These are phyloP conservation scores for Hypsopygia costalis DNA, from an alignment of 2,888 invertebrate species.

Conservation along the genomic window DNA sequence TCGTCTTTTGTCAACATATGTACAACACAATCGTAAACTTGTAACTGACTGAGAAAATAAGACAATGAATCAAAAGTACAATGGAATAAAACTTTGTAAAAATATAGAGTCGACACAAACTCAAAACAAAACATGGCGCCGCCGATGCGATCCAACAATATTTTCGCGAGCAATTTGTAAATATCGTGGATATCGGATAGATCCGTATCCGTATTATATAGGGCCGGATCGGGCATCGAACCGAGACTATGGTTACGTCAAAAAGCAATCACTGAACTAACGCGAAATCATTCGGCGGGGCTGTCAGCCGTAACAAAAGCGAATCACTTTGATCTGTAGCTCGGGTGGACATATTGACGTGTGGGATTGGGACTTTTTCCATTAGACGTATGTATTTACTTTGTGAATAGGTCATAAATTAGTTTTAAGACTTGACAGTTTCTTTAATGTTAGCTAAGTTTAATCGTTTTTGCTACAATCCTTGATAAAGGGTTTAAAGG, in stretches of 20 bases:
- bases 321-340: conserved; percentile 62
- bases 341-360: conserved; percentile 28
- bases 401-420: too few relatives aligned
- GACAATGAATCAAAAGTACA: too few relatives aligned
- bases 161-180: conserved; percentile 1
- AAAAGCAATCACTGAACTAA: conserved; percentile 65
- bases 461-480: too few relatives aligned
- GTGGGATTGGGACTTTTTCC: conserved; percentile 15
- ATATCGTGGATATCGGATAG: conserved; percentile 4
- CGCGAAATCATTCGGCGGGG: conserved; percentile 56
- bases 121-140: too few relatives aligned
- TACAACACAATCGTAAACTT: too few relatives aligned
- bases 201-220: background rate
- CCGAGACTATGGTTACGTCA: conserved; percentile 45
- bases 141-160: background rate
- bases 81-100: too few relatives aligned
- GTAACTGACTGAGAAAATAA: too few relatives aligned
- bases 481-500: too few relatives aligned
- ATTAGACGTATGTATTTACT: background rate
- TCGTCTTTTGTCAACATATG: too few relatives aligned
- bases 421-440: too few relatives aligned
- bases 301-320: conserved; percentile 65
- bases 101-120: too few relatives aligned
- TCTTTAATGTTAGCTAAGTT: too few relatives aligned
- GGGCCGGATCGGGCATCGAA: conserved; percentile 31